A percentile compares a stretch with the other conserved stretches of the same genome.
These are phyloP conservation scores for Cataglyphis altisquamis DNA, from an alignment of 2,888 invertebrate genomes.

Conservation along the genomic window DNA sequence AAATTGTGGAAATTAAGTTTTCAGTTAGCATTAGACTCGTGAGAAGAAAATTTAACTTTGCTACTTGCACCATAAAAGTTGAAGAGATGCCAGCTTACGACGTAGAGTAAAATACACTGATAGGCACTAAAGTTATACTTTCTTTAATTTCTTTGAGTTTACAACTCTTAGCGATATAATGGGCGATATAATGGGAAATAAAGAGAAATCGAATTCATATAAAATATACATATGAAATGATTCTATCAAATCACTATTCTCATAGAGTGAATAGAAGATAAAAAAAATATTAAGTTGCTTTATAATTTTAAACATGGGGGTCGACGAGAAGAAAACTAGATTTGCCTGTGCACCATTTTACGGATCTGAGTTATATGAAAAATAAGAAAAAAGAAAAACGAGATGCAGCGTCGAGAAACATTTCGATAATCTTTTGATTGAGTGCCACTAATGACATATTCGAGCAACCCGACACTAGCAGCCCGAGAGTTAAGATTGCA, in stretches of 20 bases:
- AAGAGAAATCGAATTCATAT: not conserved
- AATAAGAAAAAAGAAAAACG: not conserved
- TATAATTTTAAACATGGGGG: not conserved
- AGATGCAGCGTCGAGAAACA: not conserved
- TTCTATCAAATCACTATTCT: not conserved
- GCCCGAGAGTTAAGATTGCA: slow-evolving; percentile 66
- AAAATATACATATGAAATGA: not conserved
- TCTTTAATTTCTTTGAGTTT: not conserved
- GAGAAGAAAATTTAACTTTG: not conserved
- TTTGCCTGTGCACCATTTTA: not conserved
- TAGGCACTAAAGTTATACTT: not conserved
- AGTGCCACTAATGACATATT: slow-evolving; percentile 33
- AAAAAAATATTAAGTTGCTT: not conserved
- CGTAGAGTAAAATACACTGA: not conserved
- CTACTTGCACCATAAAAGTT: not conserved
- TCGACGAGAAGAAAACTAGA: not conserved
- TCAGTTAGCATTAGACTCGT: not conserved
- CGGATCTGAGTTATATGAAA: not conserved
- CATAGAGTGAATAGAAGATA: not conserved
- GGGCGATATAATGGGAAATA: not conserved
- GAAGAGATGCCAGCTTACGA: not conserved
- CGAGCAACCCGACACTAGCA: slow-evolving; percentile 50
- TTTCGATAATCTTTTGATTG: slow-evolving; percentile 28
- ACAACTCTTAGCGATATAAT: not conserved
- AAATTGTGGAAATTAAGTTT: not conserved